Evolutionary conservation across 2,888 invertebrate genomes (phyloP), one percentile per base, ranked within the genome.

Genomic region (Tanypteryx hageni): DNA sequence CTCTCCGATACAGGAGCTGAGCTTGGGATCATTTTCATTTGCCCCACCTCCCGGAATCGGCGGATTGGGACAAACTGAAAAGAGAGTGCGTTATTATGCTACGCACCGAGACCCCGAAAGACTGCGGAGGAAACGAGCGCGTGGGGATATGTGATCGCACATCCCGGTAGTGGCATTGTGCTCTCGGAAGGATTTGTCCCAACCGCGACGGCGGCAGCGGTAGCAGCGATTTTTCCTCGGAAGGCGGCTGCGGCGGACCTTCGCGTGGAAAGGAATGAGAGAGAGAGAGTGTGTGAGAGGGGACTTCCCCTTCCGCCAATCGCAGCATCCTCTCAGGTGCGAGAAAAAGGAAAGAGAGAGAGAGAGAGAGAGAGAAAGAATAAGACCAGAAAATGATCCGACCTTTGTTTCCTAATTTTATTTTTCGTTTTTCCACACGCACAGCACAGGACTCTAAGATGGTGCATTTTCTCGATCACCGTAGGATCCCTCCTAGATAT

Each of bases 261-360:
- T 7, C 4, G 64, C 18, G 64, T 64, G 16, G 64, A 64, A n/a
- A n/a, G 64, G 64, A 64, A 64, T 7, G 64, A 64, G 64, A 11
- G 64, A n/a, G 11, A 16, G 64, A 16, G 64, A 11, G 4, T 64
- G 64, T 44, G n/a, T 11, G 56, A 2, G 3, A 18, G 56, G 57
- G 57, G n/a, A 56, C n/a, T 83, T 57, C 83, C 83, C 83, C 56
- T 83, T 83, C 83, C 83, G 83, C 83, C 56, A 1, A 44, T 44
- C 44, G 44, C 44, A 44, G 44, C 44, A 58, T 86, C 59, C 86
- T 86, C 86, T 86, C 86, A 86, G 86, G 86, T 86, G 86, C 61
- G 86, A 86, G 58, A 59, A 59, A 22, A 59, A 86, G 59, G 61
- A 27, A 44, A 44, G 44, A n/a, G 44, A 44, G 5, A 44, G 44